These are phyloP conservation scores for Protophormia terraenovae DNA, from an alignment of 2,888 invertebrate species.

Conservation along the genomic window DNA sequence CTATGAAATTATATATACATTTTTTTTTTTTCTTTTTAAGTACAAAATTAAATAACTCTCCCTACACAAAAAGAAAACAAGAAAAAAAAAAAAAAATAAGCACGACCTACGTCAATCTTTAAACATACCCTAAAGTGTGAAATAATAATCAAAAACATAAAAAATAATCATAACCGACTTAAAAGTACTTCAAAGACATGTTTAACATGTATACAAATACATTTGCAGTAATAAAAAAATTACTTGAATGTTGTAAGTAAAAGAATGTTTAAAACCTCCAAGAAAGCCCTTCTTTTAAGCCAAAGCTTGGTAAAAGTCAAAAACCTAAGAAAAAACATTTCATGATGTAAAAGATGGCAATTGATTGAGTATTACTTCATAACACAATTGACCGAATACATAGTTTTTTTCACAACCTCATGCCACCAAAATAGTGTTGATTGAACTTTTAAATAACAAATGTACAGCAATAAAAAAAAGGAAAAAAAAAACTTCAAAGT, in stretches of 20 bases:
- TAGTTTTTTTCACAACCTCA: constrained; percentile 17
- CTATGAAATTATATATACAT: background rate
- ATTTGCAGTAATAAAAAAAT: background rate
- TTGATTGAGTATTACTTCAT: constrained; percentile 53
- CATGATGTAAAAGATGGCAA: constrained; percentile 56
- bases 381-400: background rate
- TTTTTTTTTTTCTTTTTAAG: constrained; percentile 1
- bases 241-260: background rate
- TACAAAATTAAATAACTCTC: background rate
- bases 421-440: constrained; percentile 66
- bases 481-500: background rate
- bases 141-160: constrained; percentile 24
- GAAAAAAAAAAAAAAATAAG: background rate
- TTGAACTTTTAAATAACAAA: constrained; percentile 59
- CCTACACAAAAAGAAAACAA: too few species aligned
- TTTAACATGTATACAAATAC: background rate
- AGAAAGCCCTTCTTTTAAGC: constrained; percentile 32
- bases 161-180: constrained; percentile 15
- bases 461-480: background rate
- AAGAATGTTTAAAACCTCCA: background rate
- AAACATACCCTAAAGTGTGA: constrained; percentile 54
- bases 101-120: constrained; percentile 65
- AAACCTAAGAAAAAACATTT: background rate
- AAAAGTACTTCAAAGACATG: constrained; percentile 7
- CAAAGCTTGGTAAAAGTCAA: constrained; percentile 17